Evolutionary conservation across 2,888 invertebrate genomes (phyloP), one percentile per base, ranked within the genome.

Genomic region (Microctonus hyperodae): DNA sequence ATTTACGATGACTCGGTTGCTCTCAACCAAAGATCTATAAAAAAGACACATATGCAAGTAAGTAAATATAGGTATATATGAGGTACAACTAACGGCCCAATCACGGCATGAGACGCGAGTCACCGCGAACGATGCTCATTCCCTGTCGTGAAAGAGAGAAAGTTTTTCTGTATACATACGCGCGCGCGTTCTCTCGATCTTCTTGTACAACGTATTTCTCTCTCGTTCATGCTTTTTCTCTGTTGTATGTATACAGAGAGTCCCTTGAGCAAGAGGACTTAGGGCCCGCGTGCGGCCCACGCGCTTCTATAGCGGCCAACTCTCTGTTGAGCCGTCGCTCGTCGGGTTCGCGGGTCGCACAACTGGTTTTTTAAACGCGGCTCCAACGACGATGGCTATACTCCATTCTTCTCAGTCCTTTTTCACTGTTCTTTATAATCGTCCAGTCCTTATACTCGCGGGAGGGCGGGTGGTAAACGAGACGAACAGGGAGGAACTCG

Each of bases 401-500:
- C 72, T 73, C 73, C 73, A 71, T 75, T 67, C 73, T 72, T 72
- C 69, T 72, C 70, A 28, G 70, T 71, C 70, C 71, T 76, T 81
- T 81, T 83, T 81, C 78, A 79, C 81, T 80, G 79, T 81, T 82
- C 83, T 81, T 83, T 81, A 83, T 81, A 83, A 82, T 83, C 82
- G 81, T 80, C 81, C 79, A 80, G 78, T 78, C 77, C 78, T 74
- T 76, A 77, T 79, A 76, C 78, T 75, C 72, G 76, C 72, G 72
- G 72, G 78, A 78, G 51, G 33, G 23, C 28, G 25, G 44, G 20
- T 67, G 62, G 60, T 61, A 64, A 65, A n/a, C n/a, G n/a, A 68
- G 57, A 25, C 35, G 57, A 51, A 59, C 56, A 37, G 31, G 51
- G 58, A 28, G 55, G 44, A 20, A 44, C 44, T 44, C 55, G 55